phyloP scores from a whole-genome alignment of 2,888 invertebrate genomes.

The Lypha dubia region DNA sequence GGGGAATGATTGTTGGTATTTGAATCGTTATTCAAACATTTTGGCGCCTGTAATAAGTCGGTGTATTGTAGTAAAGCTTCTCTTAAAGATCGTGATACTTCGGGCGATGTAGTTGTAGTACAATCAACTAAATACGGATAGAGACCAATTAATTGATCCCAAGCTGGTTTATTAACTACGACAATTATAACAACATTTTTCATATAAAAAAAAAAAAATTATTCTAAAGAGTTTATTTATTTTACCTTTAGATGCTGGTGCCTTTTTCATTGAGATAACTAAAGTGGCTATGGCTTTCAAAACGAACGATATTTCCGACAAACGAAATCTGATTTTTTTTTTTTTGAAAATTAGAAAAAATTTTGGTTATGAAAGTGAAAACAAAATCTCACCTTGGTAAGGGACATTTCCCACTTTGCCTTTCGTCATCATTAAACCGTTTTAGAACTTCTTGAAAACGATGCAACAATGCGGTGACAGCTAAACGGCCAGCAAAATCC shows the following conservation, averaged over 20 bases:
- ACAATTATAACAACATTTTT: constrained; percentile 67
- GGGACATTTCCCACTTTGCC: constrained; percentile 92
- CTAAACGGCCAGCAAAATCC: constrained; percentile 89
- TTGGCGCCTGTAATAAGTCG: constrained; percentile 89
- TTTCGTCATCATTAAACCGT: constrained; percentile 93
- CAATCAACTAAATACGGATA: constrained; percentile 96
- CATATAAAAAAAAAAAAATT: not conserved
- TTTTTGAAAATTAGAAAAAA: constrained; percentile 1
- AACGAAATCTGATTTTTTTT: constrained; percentile 90
- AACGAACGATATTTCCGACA: constrained; percentile 98
- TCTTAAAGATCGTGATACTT: constrained; percentile 90
- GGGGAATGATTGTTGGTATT: constrained; percentile 59
- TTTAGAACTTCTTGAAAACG: constrained; percentile 96
- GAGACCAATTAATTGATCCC: constrained; percentile 95
- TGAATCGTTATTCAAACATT: constrained; percentile 69
- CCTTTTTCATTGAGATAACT: constrained; percentile 95
- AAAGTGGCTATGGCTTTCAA: constrained; percentile 96
- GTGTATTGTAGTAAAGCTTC: constrained; percentile 95
- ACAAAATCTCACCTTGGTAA: constrained; percentile 87
- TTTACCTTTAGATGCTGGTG: constrained; percentile 91
- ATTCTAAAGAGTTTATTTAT: not conserved
- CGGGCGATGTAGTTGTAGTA: constrained; percentile 90
- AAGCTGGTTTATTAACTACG: constrained; percentile 93
- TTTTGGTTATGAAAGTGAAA: not conserved
- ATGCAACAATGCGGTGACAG: constrained; percentile 95